Evolutionary conservation across 2,113 vertebrate genomes (phyloP).

Genomic region (Elephas maximus): DNA sequence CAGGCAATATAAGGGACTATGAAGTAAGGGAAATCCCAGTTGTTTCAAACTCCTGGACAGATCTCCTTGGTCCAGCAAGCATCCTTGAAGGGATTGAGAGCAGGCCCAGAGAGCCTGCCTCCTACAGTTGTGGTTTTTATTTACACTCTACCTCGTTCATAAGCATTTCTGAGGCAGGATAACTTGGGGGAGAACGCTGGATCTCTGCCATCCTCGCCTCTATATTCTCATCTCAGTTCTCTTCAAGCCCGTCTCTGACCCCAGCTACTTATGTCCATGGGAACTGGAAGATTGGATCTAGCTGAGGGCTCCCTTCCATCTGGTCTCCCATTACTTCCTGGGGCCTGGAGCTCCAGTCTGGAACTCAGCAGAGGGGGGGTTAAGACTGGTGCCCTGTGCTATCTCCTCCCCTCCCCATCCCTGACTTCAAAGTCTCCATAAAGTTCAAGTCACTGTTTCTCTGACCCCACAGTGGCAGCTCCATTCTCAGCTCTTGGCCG

Average conservation of each 20-base stretch:
- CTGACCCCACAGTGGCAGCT: slow-evolving; percentile 70
- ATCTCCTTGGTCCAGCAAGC: not conserved
- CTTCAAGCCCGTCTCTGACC: not conserved
- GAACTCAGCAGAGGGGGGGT: slow-evolving; percentile 55
- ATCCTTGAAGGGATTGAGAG: not conserved
- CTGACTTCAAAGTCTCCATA: slow-evolving; percentile 65
- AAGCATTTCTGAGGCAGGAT: not conserved
- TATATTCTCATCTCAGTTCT: not conserved
- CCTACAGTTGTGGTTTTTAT: not conserved
- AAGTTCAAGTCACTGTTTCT: slow-evolving; percentile 46
- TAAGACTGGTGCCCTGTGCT: slow-evolving; percentile 64
- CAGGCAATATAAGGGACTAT: not conserved
- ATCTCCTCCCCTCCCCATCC: slow-evolving; percentile 68
- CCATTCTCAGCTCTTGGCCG: not conserved
- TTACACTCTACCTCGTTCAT: not conserved
- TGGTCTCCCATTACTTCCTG: not conserved
- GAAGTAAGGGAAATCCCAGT: not conserved
- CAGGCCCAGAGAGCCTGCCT: not conserved
- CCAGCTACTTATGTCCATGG: not conserved
- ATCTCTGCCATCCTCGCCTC: not conserved
- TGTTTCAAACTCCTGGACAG: not conserved
- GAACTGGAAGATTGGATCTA: not conserved
- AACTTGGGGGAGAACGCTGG: not conserved
- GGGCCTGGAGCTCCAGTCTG: not conserved
- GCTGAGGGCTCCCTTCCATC: not conserved